Conservation (phyloP, 2,888 invertebrate species). For the Xanthia icteritia region DNA sequence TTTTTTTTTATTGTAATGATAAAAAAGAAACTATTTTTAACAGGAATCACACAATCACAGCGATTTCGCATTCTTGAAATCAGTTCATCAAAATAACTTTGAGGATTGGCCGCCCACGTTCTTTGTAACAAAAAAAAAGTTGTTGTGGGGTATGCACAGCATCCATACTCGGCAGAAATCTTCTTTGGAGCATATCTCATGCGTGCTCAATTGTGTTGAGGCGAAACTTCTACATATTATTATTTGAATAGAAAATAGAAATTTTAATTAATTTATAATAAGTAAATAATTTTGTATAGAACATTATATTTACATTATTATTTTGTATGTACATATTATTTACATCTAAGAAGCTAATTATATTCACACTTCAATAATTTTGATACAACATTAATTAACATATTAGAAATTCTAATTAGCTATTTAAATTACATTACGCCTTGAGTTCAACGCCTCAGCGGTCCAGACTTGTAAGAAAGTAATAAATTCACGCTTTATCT, state of each 20-base stretch:
- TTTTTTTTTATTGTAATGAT: too few species aligned
- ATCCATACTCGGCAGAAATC: too few species aligned
- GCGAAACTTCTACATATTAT: background rate
- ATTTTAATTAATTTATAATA: background rate
- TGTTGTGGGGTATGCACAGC: too few species aligned
- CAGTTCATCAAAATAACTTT: too few species aligned
- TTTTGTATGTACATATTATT: background rate
- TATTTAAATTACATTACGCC: background rate
- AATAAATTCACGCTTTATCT: background rate
- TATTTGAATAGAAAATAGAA: background rate
- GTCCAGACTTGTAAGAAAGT: background rate
- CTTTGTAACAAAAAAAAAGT: too few species aligned
- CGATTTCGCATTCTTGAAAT: too few species aligned
- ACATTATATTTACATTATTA: background rate
- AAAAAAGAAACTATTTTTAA: too few species aligned
- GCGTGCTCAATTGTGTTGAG: too few species aligned
- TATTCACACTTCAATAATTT: conserved; percentile 11
- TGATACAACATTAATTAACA: background rate
- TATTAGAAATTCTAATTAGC: background rate
- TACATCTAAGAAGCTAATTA: background rate
- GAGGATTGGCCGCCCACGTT: too few species aligned
- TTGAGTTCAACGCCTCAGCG: background rate
- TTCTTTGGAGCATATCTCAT: too few species aligned
- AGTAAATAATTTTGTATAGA: background rate
- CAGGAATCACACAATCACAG: too few species aligned